Percentiles rank a stretch among this genome's conserved stretches.
Conservation (phyloP, 2,797 vertebrate genomes). For the Malurus leucopterus region DNA sequence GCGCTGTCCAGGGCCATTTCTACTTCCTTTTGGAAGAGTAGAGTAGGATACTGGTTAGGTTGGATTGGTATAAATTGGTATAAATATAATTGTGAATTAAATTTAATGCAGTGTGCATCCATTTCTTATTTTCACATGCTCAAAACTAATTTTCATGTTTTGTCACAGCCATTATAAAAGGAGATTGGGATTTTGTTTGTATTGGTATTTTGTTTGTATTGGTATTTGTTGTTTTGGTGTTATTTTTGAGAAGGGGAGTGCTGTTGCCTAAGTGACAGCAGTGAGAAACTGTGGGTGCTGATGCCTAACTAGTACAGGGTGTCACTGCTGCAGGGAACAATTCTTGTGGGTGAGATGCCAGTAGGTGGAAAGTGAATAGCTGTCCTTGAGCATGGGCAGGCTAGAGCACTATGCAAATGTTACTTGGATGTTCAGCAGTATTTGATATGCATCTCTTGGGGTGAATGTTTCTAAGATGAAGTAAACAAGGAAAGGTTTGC, state of each 20-base stretch:
- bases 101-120: background rate
- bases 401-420: background rate
- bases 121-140: background rate
- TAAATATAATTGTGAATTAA: background rate
- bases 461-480: background rate
- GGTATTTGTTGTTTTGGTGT: background rate
- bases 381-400: background rate
- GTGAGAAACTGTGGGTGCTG: background rate
- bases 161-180: background rate
- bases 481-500: background rate
- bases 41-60: background rate
- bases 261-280: background rate
- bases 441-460: background rate
- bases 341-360: accelerated
- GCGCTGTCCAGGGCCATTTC: background rate
- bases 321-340: background rate
- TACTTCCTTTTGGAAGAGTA: background rate
- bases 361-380: background rate
- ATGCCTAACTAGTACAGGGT: background rate
- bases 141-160: background rate
- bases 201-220: too few relatives aligned
- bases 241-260: background rate
- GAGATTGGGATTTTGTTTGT: background rate
- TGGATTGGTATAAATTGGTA: background rate
- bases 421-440: background rate